Evolutionary conservation across 2,888 invertebrate species (phyloP).

Genomic region (Lepidocyrtoides sp.): DNA sequence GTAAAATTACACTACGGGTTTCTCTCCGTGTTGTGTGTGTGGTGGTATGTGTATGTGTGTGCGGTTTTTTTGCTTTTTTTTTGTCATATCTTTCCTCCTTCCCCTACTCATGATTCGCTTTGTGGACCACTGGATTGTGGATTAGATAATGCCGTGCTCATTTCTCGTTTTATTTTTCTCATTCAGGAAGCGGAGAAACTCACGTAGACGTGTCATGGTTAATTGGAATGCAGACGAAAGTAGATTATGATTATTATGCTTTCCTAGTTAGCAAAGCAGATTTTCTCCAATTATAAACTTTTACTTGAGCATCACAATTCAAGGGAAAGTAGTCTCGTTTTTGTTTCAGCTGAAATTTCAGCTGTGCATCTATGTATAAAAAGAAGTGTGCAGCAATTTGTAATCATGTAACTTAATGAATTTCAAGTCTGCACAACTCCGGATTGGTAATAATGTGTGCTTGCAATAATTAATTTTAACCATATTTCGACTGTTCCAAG

Average conservation of each 20-base stretch:
- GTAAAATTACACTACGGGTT: constrained; percentile 20
- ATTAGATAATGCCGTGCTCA: constrained; percentile 38
- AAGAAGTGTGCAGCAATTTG: neutral
- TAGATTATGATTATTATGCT: constrained; percentile 48
- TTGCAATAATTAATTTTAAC: too few relatives aligned
- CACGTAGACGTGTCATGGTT: constrained; percentile 62
- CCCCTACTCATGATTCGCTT: neutral
- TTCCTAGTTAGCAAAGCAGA: constrained; percentile 38
- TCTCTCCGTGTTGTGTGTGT: too few relatives aligned
- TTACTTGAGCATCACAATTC: neutral
- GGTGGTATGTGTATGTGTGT: neutral
- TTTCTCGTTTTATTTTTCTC: constrained; percentile 42
- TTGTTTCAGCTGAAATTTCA: neutral
- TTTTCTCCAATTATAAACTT: constrained; percentile 44
- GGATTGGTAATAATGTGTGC: too few relatives aligned
- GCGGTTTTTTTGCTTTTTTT: constrained; percentile 31
- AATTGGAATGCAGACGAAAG: constrained; percentile 65
- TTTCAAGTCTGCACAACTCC: neutral
- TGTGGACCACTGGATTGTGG: neutral
- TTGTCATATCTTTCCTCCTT: neutral
- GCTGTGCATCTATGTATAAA: too few relatives aligned
- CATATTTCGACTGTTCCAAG: too few relatives aligned
- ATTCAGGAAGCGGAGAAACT: constrained; percentile 4
- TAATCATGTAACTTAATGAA: neutral
- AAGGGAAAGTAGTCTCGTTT: neutral